Evolutionary conservation across 2,888 invertebrate species (phyloP).

Genomic region (Rhopalosiphum nymphaeae): DNA sequence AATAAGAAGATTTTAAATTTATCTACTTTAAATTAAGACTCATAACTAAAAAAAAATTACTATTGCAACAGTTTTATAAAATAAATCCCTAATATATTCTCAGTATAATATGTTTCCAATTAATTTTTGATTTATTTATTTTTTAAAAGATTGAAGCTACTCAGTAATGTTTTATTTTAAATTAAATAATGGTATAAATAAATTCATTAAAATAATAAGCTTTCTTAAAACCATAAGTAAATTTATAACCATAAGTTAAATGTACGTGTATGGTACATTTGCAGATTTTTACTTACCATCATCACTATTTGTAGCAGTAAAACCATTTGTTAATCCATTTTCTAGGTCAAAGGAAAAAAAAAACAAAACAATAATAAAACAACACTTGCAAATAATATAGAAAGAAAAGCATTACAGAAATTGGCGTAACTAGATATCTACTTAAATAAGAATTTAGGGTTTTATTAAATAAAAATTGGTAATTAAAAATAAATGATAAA

Average conservation of each 20-base stretch:
- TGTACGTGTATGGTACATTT: background rate
- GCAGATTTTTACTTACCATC: conserved; percentile 57
- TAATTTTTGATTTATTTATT: background rate
- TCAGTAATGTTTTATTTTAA: background rate
- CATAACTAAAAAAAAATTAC: background rate
- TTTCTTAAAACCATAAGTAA: background rate
- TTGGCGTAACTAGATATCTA: background rate
- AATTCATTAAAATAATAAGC: background rate
- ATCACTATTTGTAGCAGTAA: conserved; percentile 58
- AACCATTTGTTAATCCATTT: conserved; percentile 61
- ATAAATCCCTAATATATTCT: background rate
- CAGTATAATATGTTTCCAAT: background rate
- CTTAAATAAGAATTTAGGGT: background rate
- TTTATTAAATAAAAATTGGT: background rate
- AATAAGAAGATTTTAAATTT: too few relatives aligned
- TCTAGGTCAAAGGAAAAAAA: conserved; percentile 52
- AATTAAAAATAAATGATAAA: background rate
- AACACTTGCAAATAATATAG: conserved; percentile 50
- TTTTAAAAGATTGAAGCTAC: background rate
- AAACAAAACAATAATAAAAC: conserved; percentile 48
- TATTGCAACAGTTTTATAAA: background rate
- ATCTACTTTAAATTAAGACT: background rate
- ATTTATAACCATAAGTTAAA: background rate
- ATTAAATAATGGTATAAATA: background rate
- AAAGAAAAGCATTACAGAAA: conserved; percentile 7